Evolutionary conservation across 2,113 vertebrate species (phyloP).

Genomic region (Colius striatus): DNA sequence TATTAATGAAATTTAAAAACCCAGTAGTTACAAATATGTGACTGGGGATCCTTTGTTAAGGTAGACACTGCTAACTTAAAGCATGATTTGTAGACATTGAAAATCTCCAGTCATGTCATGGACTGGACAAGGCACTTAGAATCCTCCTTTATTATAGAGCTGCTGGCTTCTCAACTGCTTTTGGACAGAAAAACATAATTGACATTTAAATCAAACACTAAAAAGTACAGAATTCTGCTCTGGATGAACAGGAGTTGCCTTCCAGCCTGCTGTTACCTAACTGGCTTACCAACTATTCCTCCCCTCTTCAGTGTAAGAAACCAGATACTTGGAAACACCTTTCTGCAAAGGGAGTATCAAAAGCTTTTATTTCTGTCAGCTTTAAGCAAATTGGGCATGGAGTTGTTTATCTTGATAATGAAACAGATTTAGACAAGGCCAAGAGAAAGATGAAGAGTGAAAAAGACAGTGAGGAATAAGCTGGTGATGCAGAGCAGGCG

Average conservation of each 20-base stretch:
- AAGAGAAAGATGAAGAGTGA: neutral
- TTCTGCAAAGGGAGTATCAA: neutral
- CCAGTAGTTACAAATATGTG: neutral
- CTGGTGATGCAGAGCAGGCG: neutral
- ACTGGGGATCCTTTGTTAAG: neutral
- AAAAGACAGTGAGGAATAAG: neutral
- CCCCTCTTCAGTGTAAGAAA: neutral
- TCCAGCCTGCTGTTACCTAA: neutral
- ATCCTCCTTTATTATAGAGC: neutral
- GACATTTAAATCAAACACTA: neutral
- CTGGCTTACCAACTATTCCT: neutral
- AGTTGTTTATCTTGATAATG: neutral
- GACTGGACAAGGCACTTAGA: neutral
- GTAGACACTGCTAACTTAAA: neutral
- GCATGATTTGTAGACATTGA: neutral
- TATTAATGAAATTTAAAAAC: neutral
- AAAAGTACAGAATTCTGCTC: neutral
- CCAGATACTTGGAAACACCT: neutral
- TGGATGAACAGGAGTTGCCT: neutral
- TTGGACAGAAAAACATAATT: neutral
- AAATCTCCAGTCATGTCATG: neutral
- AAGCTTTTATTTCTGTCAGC: neutral
- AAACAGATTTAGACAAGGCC: neutral
- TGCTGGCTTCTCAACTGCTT: neutral
- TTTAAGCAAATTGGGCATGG: neutral